Percentiles rank a stretch among this genome's conserved stretches.
These are phyloP conservation scores for Glaucidium brasilianum DNA, from an alignment of 2,113 vertebrate genomes.

Conservation along the genomic window DNA sequence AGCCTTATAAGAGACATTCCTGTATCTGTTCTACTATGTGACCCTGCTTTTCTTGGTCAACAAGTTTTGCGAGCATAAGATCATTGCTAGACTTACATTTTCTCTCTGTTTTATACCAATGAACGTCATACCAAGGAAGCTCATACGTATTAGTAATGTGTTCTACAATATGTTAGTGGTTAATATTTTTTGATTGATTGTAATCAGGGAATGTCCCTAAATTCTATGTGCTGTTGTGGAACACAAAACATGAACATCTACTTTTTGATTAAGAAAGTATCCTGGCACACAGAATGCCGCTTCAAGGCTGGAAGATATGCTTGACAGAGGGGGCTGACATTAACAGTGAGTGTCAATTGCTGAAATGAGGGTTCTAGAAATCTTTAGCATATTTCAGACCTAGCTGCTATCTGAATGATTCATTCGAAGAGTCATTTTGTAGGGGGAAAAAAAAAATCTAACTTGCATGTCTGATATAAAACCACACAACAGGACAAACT, in stretches of 20 bases:
- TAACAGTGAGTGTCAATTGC: background rate
- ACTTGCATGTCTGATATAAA: background rate
- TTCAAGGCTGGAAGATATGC: background rate
- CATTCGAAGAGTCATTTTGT: background rate
- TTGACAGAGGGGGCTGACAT: background rate
- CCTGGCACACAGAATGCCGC: background rate
- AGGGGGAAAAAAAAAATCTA: background rate
- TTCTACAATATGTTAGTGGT: background rate
- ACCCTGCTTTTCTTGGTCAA: background rate
- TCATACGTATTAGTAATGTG: background rate
- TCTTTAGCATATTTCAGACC: background rate
- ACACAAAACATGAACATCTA: background rate
- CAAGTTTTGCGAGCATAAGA: background rate
- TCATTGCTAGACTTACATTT: background rate
- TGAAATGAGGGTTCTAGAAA: background rate
- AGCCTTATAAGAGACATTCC: background rate
- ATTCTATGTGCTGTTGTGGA: background rate
- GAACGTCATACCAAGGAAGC: background rate
- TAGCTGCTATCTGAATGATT: background rate
- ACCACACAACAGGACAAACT: background rate
- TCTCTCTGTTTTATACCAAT: background rate
- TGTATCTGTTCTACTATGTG: background rate
- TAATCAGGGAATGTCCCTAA: background rate
- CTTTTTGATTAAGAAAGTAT: background rate
- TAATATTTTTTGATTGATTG: background rate